These are phyloP conservation scores for Diploptera punctata DNA, from an alignment of 2,888 invertebrate genomes.

Conservation along the genomic window DNA sequence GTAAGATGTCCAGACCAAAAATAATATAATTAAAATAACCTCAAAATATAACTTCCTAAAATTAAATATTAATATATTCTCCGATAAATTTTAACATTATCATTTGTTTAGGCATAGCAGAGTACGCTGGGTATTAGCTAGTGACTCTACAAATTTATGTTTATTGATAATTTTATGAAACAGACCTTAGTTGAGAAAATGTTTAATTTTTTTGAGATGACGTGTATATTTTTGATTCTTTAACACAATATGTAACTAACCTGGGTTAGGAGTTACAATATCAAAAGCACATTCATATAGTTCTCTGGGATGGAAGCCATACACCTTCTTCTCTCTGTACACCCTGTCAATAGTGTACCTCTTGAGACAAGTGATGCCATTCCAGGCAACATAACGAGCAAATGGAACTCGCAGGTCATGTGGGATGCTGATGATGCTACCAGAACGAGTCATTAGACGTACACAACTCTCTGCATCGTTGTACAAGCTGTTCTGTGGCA, in stretches of 20 bases:
- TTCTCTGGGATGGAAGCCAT: constrained; percentile 87
- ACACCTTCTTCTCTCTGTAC: constrained; percentile 76
- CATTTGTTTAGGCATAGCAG: too few relatives aligned
- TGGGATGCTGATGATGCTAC: constrained; percentile 83
- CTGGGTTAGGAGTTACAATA: constrained; percentile 79
- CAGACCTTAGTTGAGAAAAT: too few relatives aligned
- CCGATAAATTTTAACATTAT: too few relatives aligned
- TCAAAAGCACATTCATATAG: constrained; percentile 93
- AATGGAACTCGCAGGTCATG: constrained; percentile 84
- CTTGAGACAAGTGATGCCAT: constrained; percentile 76
- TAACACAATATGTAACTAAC: too few relatives aligned
- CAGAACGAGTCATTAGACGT: constrained; percentile 85
- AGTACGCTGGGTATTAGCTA: too few relatives aligned
- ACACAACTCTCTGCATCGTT: constrained; percentile 69
- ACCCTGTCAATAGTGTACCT: constrained; percentile 89
- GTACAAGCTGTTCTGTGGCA: constrained; percentile 70
- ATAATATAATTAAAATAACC: too few relatives aligned
- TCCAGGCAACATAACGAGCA: constrained; percentile 82
- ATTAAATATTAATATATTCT: too few relatives aligned
- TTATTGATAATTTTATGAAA: too few relatives aligned
- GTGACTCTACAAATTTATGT: too few relatives aligned
- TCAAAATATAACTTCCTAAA: too few relatives aligned
- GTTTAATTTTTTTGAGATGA: not conserved
- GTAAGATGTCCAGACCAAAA: too few relatives aligned
- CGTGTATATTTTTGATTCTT: too few relatives aligned